Percentiles rank a stretch among this genome's conserved stretches.
Evolutionary conservation across 35 echinoderm and acorn worm genomes (phyloP).

Genomic region (Apostichopus parvimensis): DNA sequence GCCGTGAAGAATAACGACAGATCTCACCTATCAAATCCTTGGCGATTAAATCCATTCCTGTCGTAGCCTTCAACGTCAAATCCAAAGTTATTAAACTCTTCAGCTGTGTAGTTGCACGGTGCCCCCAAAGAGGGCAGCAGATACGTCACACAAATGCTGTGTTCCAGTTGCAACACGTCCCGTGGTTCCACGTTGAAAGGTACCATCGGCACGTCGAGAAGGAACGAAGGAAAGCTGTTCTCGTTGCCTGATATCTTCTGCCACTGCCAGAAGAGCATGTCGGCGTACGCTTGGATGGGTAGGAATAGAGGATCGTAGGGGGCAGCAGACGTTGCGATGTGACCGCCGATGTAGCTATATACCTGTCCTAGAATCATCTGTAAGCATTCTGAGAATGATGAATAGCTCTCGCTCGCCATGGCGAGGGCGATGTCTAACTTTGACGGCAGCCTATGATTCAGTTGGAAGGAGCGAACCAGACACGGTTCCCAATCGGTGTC

Average conservation of each 20-base stretch:
- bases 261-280: constrained; percentile 97
- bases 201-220: constrained; percentile 68
- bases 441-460: constrained; percentile 66
- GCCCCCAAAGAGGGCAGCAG: constrained; percentile 65
- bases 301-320: constrained; percentile 94
- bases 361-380: constrained; percentile 89
- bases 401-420: constrained; percentile 66
- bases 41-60: constrained; percentile 86
- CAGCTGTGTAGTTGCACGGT: constrained; percentile 83
- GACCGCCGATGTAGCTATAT: constrained; percentile 82
- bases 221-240: constrained; percentile 64
- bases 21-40: constrained; percentile 82
- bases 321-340: constrained; percentile 77
- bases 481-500: constrained; percentile 75
- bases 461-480: constrained; percentile 66
- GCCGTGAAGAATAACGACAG: no score
- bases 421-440: constrained; percentile 89
- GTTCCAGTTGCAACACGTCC: constrained; percentile 73
- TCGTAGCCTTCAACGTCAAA: constrained; percentile 80
- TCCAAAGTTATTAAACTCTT: constrained; percentile 67
- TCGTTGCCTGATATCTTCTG: constrained; percentile 61
- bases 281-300: constrained; percentile 85
- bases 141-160: constrained; percentile 89
- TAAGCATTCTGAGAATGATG: constrained; percentile 72
- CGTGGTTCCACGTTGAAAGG: constrained; percentile 73